Evolutionary conservation across 2,797 vertebrate genomes (phyloP).

Genomic region (Sphaeramia orbicularis): DNA sequence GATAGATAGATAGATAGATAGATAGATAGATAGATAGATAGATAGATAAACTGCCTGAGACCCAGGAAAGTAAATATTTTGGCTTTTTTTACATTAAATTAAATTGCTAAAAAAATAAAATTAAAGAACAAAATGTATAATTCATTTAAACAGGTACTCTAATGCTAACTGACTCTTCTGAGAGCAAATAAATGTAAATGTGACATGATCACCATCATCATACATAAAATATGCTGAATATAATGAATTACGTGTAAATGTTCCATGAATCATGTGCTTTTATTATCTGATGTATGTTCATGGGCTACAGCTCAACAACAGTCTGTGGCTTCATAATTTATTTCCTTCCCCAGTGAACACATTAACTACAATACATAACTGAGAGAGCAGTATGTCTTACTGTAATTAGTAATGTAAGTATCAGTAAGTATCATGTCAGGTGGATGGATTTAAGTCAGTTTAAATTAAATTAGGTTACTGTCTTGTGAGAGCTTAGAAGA

Average conservation of each 20-base stretch:
- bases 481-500: not conserved
- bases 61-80: no score
- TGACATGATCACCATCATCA: slow-evolving; percentile 3
- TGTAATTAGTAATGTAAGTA: slow-evolving; percentile 34
- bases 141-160: not conserved
- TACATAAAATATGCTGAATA: slow-evolving; percentile 11
- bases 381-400: not conserved
- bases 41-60: no score
- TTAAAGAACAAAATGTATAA: slow-evolving; percentile 15
- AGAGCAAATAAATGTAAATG: not conserved
- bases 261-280: slow-evolving; percentile 1
- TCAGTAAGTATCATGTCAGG: slow-evolving; percentile 8
- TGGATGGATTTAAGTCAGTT: slow-evolving; percentile 21
- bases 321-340: slow-evolving; percentile 1
- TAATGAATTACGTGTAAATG: not conserved
- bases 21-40: no score
- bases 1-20: no score
- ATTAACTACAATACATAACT: slow-evolving; percentile 10
- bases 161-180: not conserved
- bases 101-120: no score
- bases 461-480: not conserved
- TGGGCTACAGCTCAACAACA: slow-evolving; percentile 3
- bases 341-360: not conserved
- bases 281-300: slow-evolving; percentile 10
- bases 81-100: no score